Conservation (phyloP, 2,113 vertebrate species). For the Amphiprion percula region DNA sequence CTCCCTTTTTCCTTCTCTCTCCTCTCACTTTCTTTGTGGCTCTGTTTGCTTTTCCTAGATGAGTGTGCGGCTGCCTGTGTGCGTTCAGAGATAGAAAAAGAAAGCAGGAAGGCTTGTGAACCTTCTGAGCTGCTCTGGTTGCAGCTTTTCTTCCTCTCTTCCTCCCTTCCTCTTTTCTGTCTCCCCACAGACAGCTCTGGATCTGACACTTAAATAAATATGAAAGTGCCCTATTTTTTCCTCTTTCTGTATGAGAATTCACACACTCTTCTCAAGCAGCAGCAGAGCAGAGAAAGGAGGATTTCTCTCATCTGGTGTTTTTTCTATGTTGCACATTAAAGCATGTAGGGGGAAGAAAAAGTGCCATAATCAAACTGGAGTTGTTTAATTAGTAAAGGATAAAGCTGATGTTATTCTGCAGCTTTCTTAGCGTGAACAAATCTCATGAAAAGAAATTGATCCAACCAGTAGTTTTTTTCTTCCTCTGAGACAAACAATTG, state of each 20-base stretch:
- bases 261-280: conserved; percentile 43
- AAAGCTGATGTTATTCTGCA: neutral
- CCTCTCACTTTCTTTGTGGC: conserved; percentile 1
- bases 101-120: conserved; percentile 53
- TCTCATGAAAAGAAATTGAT: neutral
- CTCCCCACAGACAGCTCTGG: conserved; percentile 68
- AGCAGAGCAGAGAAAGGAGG: conserved; percentile 23
- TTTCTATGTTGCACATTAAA: conserved; percentile 30
- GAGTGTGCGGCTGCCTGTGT: neutral
- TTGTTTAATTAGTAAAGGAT: conserved; percentile 40
- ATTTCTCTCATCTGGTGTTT: conserved; percentile 38
- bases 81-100: conserved; percentile 28
- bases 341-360: conserved; percentile 16
- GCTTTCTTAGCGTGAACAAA: neutral
- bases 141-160: conserved; percentile 56
- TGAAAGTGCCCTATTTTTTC: conserved; percentile 77
- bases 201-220: conserved; percentile 82
- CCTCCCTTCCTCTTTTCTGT: conserved; percentile 41
- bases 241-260: conserved; percentile 68
- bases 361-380: conserved; percentile 4
- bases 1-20: conserved; percentile 20
- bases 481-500: neutral
- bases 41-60: conserved; percentile 13
- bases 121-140: conserved; percentile 71
- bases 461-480: neutral